phyloP scores from a whole-genome alignment of 2,888 invertebrate genomes.

The Erebia aethiops region DNA sequence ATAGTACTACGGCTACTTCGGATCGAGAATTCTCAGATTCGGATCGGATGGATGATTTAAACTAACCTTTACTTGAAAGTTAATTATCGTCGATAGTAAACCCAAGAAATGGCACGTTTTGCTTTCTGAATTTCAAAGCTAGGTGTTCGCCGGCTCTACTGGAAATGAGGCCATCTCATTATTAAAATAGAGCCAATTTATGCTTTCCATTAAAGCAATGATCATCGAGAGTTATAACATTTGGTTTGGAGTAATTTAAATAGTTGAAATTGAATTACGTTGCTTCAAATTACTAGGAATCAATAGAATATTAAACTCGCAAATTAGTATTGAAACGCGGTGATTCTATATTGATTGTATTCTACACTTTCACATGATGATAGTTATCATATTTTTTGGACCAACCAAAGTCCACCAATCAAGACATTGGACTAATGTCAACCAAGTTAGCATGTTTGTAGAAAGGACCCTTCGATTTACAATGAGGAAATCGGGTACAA shows the following conservation, averaged over 20 bases:
- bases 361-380: not conserved
- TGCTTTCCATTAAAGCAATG: not conserved
- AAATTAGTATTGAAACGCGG: too few relatives aligned
- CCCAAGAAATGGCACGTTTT: not conserved
- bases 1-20: too few relatives aligned
- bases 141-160: not conserved
- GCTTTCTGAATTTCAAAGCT: not conserved
- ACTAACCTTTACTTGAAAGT: not conserved
- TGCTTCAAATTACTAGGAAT: not conserved
- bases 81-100: too few relatives aligned
- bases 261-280: not conserved
- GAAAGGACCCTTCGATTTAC: not conserved
- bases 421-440: not conserved
- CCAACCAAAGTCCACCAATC: not conserved
- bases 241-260: not conserved
- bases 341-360: not conserved
- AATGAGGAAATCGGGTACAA: not conserved
- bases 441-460: too few relatives aligned
- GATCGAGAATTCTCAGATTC: too few relatives aligned
- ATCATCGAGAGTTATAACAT: not conserved
- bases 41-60: not conserved
- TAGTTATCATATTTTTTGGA: not conserved
- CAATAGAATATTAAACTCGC: not conserved
- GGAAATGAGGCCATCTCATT: not conserved
- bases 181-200: not conserved